phyloP scores from a whole-genome alignment of 2,113 vertebrate genomes.

The Hippocampus mohnikei region DNA sequence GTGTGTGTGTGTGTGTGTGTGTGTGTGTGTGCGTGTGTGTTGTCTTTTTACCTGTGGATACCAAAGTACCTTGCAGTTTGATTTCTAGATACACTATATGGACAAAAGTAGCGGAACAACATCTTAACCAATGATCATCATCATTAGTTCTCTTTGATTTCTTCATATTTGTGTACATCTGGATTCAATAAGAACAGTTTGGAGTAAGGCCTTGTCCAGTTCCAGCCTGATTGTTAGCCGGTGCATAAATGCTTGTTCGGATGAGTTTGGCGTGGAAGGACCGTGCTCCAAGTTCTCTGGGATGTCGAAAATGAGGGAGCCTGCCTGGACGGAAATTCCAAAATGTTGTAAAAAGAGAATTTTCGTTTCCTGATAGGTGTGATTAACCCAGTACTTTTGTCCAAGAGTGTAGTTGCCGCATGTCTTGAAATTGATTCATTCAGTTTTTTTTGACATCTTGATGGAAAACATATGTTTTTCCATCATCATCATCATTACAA shows the following conservation, averaged over 20 bases:
- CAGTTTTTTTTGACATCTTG: background rate
- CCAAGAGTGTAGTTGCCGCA: background rate
- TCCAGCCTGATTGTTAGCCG: too few species aligned
- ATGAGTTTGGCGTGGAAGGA: too few species aligned
- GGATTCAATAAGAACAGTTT: background rate
- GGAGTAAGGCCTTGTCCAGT: too few species aligned
- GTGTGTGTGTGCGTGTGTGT: conserved; percentile 10
- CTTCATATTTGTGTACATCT: background rate
- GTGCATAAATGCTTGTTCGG: too few species aligned
- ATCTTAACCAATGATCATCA: background rate
- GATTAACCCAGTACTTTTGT: background rate
- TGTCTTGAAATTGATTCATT: background rate
- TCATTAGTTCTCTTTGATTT: background rate
- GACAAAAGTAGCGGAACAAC: background rate
- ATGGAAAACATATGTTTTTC: background rate
- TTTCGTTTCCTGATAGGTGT: background rate
- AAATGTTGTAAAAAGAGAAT: background rate
- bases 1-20: conserved; percentile 18
- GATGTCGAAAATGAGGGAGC: too few species aligned
- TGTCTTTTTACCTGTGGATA: conserved; percentile 55
- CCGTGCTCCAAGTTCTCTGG: too few species aligned
- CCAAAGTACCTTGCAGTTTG: conserved; percentile 27
- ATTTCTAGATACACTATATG: background rate
- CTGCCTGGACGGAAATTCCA: background rate
- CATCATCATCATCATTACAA: too few species aligned